Evolutionary conservation across 2,888 invertebrate species (phyloP), one percentile per base, ranked within the genome.

Genomic region (Oligia strigilis): DNA sequence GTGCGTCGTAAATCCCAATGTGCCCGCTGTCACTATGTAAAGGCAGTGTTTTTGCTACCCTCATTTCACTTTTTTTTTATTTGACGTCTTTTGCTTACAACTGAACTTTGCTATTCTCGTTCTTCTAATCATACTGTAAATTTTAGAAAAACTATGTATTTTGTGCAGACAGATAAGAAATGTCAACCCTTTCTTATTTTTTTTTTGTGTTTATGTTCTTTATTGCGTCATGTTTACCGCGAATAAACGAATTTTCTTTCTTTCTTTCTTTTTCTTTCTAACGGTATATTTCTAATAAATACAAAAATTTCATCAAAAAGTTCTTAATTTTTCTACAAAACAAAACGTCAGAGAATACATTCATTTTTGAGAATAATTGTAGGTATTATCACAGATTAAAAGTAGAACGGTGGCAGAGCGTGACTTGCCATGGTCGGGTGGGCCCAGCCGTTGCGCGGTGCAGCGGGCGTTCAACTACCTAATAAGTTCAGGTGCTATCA

Each of bases 371-470:
- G 80, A 82, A 83, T 82, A 81, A 85, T 88, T 81, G 82, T 82
- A 85, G 87, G 84, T 79, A 87, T 87, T 87, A 89, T 89, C 87
- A 87, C 87, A 89, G 89, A 89, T 90, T 86, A 92, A 91, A 90
- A 90, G 89, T 89, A 90, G 92, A 92, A 87, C 82, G 90, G 89
- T 87, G 89, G 81, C 85, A 89, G 91, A 92, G 92, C 93, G 90
- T 93, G 91, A 91, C 92, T 87, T 70, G 90, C 72, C 88, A 89
- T 82, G 90, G 90, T 91, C 87, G 87, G 83, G 73, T 87, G 91
- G 40, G 40, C 46, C 62, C 81, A 82, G 81, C 77, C 84, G 82
- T 87, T 60, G 72, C 64, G 74, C 69, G 36, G 52, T 67, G 82
- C 70, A 72, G 87, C 88, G 88, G 87, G 62, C 87, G 88, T 90